Base-by-base conservation (phyloP, 1,140 invertebrate genomes). In the Hycleus phaleratus region DNA sequence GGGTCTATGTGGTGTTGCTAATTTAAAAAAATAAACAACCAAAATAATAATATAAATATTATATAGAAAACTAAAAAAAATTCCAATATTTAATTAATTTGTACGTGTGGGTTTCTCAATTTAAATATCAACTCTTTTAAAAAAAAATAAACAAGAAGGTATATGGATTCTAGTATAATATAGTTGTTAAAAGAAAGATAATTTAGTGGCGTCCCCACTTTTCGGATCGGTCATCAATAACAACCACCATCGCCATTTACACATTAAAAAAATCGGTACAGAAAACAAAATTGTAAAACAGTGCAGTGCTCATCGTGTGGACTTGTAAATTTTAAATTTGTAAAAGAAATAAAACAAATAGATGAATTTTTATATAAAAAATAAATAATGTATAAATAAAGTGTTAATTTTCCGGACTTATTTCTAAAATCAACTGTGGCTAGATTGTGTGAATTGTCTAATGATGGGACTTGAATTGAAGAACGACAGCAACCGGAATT, bases 131-230 rank as follows among this genome's bases (percentile, higher is more conserved):
- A 59, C 48, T 18, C 18, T 64, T 58, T 52, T 46, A 42, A 42
- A 42, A 42, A 42, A 42, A 42, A 42, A 42, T 4, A 66, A 62
- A 50, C 42, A 64, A 61, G 68, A 69, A 60, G 70, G 70, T 71
- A 70, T 70, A 71, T 70, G 68, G 68, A 71, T 69, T 63, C 66
- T 66, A 71, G 61, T 67, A n/a, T n/a, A 68, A 64, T 63, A 62
- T 69, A 71, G 63, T 68, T 67, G 58, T 65, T 69, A 65, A 55
- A 55, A 47, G 38, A 55, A 52, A 53, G 12, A 56, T 64, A 68
- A 63, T 60, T 63, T 68, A 68, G 65, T 56, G 61, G 68, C 64
- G 32, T 64, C 69, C 65, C 66, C 70, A 71, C 70, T 70, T 50
- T 70, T 71, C 70, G 70, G 70, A 71, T 71, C 68, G 62, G 63